Conservation (phyloP, 2,113 vertebrate species). For the Condylura cristata region DNA sequence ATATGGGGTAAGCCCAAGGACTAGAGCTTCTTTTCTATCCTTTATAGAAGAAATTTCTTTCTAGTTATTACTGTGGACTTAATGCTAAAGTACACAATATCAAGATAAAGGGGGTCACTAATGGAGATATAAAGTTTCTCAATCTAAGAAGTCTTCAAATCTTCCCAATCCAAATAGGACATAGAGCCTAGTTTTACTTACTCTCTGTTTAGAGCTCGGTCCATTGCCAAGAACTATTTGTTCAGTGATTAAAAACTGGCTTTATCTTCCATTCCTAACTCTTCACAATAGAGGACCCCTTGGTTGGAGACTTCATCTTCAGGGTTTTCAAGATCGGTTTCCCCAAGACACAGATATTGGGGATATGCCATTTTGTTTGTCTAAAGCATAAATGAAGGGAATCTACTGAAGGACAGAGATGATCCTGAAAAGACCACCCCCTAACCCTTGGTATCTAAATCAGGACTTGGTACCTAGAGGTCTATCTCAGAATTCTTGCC, state of each 20-base stretch:
- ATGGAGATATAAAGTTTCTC: not conserved
- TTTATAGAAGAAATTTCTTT: not conserved
- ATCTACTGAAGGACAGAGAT: not conserved
- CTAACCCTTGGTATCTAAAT: not conserved
- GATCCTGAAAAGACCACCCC: fast-evolving
- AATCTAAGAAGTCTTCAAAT: not conserved
- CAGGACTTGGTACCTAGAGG: not conserved
- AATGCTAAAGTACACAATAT: no score
- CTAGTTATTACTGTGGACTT: no score
- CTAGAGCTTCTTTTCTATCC: not conserved
- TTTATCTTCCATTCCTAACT: not conserved
- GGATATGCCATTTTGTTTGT: not conserved
- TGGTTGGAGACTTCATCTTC: no score
- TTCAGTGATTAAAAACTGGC: not conserved
- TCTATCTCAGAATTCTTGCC: not conserved
- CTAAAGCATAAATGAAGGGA: not conserved
- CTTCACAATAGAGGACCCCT: not conserved
- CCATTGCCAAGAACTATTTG: not conserved
- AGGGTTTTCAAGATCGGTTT: not conserved
- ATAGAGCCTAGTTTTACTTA: not conserved
- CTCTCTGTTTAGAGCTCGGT: not conserved
- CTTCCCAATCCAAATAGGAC: not conserved
- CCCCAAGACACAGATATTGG: not conserved
- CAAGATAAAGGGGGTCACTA: fast-evolving
- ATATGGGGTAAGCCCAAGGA: no score